These are phyloP conservation scores for Cheirogaleus medius DNA, from an alignment of 2,113 vertebrate species.

Conservation along the genomic window DNA sequence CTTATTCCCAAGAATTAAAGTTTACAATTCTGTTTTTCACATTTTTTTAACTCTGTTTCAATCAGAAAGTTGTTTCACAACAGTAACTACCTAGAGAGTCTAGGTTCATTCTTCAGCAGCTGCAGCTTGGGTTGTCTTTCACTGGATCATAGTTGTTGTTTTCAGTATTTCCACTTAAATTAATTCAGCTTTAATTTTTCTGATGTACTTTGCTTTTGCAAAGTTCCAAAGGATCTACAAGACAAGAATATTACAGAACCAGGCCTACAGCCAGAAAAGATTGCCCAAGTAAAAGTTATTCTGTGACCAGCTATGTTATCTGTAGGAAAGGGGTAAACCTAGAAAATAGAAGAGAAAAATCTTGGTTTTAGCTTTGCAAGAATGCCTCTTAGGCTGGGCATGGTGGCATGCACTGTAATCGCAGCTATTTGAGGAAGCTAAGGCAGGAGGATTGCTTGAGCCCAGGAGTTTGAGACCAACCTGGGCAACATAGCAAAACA, in stretches of 20 bases:
- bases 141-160: neutral
- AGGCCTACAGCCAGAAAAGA: neutral
- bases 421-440: too few relatives aligned
- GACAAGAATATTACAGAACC: neutral
- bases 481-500: too few relatives aligned
- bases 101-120: neutral
- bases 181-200: constrained; percentile 3
- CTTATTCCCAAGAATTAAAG: neutral
- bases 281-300: neutral
- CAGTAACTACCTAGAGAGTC: neutral
- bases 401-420: too few relatives aligned
- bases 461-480: too few relatives aligned
- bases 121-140: neutral
- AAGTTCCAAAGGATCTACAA: neutral
- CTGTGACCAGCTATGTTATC: neutral
- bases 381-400: neutral
- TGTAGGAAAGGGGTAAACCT: neutral
- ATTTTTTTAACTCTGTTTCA: neutral
- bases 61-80: neutral
- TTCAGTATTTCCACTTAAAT: neutral
- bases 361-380: neutral
- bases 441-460: too few relatives aligned
- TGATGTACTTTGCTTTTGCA: constrained; percentile 31
- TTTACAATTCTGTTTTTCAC: neutral
- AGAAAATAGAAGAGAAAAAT: neutral